Evolutionary conservation across 2,888 invertebrate species (phyloP), one percentile per base, ranked within the genome.

Genomic region (Zhengitettix transpicula): DNA sequence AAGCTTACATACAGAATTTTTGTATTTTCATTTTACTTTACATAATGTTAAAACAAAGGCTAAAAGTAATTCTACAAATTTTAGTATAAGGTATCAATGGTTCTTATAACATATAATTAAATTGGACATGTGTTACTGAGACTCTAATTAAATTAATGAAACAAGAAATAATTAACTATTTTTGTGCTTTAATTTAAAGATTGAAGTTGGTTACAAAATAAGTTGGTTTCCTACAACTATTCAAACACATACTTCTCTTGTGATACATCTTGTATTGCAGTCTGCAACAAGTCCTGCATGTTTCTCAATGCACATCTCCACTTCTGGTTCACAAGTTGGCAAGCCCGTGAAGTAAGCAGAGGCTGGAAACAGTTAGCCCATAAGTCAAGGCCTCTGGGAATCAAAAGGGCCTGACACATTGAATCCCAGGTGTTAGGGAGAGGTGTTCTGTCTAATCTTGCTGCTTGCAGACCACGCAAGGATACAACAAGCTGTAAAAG

Each of bases 291-390:
- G 66, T 66, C 60, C 74, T 77, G 63, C 71, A 78, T 15, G 73
- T 71, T 28, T 28, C 28, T 67, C 73, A 71, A 67, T 2, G 71
- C 70, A 7, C 66, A 64, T 0, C 64, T 62, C 74, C 75, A 77
- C 52, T 72, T 73, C 40, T 71, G 67, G 8, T 69, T 75, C 16
- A 86, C 79, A 57, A 87, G 79, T 7, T 77, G 75, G 67, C 81
- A 79, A 12, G 84, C 83, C 52, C 89, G 76, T 47, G 78, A 72
- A n/a, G 87, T 86, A 42, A 89, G 74, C 10, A 87, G 71, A 1
- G 84, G 83, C 69, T 87, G 84, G 72, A 86, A 89, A 68, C 83
- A 84, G 64, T 80, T 77, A 52, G 80, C 78, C 83, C 88, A 89
- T 10, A 88, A 83, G 65, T 85, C 82, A 17, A 81, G 71, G 47